Conservation (phyloP, 2,888 invertebrate genomes). For the Drosophila lutescens region DNA sequence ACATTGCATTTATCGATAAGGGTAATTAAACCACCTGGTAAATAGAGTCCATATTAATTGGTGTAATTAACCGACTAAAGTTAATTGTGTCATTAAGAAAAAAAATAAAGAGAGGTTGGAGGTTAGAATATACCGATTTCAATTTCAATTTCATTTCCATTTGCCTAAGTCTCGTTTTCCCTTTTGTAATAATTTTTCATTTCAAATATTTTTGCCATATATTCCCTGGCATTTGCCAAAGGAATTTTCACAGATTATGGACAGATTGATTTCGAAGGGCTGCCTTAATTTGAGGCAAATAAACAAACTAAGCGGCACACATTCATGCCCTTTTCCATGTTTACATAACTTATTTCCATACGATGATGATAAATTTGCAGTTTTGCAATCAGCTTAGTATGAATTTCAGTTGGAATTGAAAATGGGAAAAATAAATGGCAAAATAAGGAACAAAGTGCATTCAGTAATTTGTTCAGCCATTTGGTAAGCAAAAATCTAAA, state of each 20-base stretch:
- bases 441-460: background rate
- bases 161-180: background rate
- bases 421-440: too few species aligned
- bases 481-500: background rate
- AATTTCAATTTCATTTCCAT: background rate
- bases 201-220: background rate
- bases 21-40: background rate
- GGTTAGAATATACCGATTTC: too few species aligned
- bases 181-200: background rate
- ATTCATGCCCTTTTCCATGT: background rate
- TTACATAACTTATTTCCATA: slow-evolving; percentile 9
- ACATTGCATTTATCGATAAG: background rate
- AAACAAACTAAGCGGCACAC: slow-evolving; percentile 3
- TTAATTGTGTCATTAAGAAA: too few species aligned
- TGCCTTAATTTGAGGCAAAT: slow-evolving; percentile 18
- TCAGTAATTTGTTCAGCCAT: background rate
- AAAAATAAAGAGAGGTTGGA: too few species aligned
- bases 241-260: background rate
- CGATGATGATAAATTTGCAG: slow-evolving; percentile 7
- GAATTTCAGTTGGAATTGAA: background rate
- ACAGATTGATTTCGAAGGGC: slow-evolving; percentile 1
- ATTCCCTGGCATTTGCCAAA: background rate
- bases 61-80: background rate
- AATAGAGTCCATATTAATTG: background rate
- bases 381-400: slow-evolving; percentile 8